Base-by-base conservation (phyloP, 2,797 vertebrate species). In the Dendrocincla tyrannina region DNA sequence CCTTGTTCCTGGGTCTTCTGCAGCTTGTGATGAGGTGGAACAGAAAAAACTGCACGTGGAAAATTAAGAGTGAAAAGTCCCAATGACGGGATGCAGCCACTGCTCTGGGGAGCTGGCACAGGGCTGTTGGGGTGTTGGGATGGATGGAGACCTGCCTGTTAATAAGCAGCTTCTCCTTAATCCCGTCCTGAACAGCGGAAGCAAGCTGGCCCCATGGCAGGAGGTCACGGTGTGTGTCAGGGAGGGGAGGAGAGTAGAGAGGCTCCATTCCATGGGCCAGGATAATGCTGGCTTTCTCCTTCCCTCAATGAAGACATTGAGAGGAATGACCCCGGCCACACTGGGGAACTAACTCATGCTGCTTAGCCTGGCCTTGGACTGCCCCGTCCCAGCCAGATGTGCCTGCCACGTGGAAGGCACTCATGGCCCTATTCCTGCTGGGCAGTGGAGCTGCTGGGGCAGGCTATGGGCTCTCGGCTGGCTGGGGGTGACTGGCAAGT, bases 211-310 rank as follows among this genome's bases (percentile, higher is more conserved):
- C 78, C 22, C 17, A 0, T 2, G 9, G 62, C 1, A 0, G 78
- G 52, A 74, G 70, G 63, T 59, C n/a, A 2, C 0, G 10, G 72
- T 44, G 0, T 2, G 3, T 6, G 4, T 23, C 69, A 32, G 3
- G 15, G 47, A 88, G 37, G 25, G 32, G 37, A 74, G 33, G 13
- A 68, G 41, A 59, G 53, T 49, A 53, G 60, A 68, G 49, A 33
- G 41, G 32, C 1, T 0, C 13, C 50, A 63, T 79, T 66, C 70
- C 5, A 25, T 53, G 32, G 62, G 56, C 53, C 0, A 0, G 52
- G 28, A 95, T 63, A 95, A 94, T 32, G 85, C 55, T 47, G 53
- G 18, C 85, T 95, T 97, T 95, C 69, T 95, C 59, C 42, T 74
- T 14, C 27, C n/a, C 44, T 86, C 87, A 86, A 14, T n/a, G 39